Base-by-base conservation (phyloP, 2,113 vertebrate species). In the Nansenia antarctica region DNA sequence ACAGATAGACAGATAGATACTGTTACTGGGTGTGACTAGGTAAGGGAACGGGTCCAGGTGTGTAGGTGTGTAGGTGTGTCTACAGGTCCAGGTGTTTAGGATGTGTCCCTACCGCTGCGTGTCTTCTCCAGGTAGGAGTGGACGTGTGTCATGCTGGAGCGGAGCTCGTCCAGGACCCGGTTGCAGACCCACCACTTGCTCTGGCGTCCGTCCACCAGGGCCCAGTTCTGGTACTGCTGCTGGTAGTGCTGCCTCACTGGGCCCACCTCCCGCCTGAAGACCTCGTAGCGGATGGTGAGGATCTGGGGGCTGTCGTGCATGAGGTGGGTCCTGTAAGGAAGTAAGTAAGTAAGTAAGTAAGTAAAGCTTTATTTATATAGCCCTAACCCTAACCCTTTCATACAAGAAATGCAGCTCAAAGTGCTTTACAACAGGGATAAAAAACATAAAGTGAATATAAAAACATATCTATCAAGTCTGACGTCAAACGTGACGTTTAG, bases 171-270 rank as follows among this genome's bases (percentile, higher is more conserved):
- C 45, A 90, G 53, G 67, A 95, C 74, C 62, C 79, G 88, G 65
- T 90, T 91, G 93, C 92, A 95, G 3, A 97, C 83, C 92, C 90
- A 96, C 97, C 97, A 99, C 82, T 94, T 95, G 90, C 93, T 98
- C 65, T 86, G 92, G 39, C 62, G 65, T 20, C 89, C 95, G 75
- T 96, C 85, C 55, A 96, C 83, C 35, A 82, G 74, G 65, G 90
- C 90, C 94, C 94, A 97, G 87, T 99, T 99, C 82, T 94, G 94
- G 84, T 92, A 93, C 30, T 96, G 90, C 39, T 84, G 69, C 61
- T 88, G 83, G 52, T 94, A 96, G 70, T 92, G 91, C 35, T 85
- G 77, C 74, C 89, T 93, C 35, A 96, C 82, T 9, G 69, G 82
- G 42, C 62, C 82, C 35, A 91, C 81, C 62, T 97, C 91, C 68